These are phyloP conservation scores for Macaria notata DNA, from an alignment of 2,888 invertebrate genomes.

Conservation along the genomic window DNA sequence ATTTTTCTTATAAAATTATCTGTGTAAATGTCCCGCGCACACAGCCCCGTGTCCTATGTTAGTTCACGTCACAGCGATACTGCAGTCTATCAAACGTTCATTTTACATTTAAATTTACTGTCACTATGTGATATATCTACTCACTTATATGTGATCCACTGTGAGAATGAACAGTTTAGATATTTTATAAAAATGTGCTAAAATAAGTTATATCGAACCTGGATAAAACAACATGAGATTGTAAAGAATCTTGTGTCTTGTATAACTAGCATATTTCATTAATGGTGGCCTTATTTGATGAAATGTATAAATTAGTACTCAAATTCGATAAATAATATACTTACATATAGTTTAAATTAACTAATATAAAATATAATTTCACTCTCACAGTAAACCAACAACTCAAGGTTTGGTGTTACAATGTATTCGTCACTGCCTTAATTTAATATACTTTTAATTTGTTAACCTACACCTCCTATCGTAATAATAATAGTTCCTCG, in stretches of 20 bases:
- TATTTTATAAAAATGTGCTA: no score
- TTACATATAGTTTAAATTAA: no score
- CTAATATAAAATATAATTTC: slow-evolving; percentile 1
- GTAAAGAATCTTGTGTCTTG: no score
- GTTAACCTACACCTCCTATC: slow-evolving; percentile 40
- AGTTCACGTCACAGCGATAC: slow-evolving; percentile 31
- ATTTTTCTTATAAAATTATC: no score
- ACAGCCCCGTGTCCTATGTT: no score
- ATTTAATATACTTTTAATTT: slow-evolving; percentile 31
- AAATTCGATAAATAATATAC: no score
- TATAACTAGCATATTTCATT: no score
- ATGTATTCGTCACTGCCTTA: neutral
- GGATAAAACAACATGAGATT: no score
- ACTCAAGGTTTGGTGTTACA: slow-evolving; percentile 15
- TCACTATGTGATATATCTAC: slow-evolving; percentile 12
- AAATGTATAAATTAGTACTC: no score
- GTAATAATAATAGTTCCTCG: slow-evolving; percentile 21
- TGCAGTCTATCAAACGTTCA: slow-evolving; percentile 29
- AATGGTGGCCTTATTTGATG: no score
- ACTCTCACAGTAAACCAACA: slow-evolving; percentile 8
- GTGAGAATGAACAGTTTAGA: slow-evolving; percentile 5
- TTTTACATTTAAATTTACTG: slow-evolving; percentile 20
- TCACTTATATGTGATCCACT: slow-evolving; percentile 1
- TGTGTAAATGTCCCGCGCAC: no score
- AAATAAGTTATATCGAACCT: no score